Evolutionary conservation across 1,140 invertebrate genomes (phyloP).

Genomic region (Sarcophaga peregrina): DNA sequence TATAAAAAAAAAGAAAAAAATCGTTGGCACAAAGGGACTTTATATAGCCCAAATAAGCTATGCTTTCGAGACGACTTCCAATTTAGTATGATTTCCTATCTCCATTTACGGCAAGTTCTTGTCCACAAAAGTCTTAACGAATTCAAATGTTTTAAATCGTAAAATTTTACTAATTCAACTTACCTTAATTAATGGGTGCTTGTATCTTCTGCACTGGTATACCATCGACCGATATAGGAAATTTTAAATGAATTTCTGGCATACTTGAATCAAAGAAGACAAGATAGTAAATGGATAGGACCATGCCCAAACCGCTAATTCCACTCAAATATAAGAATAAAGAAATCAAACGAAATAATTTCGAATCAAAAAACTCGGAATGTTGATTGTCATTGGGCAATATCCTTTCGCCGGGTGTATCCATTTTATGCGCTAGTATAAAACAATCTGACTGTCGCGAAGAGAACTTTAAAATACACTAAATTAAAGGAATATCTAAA

Average conservation of each 20-base stretch:
- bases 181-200: constrained; percentile 50
- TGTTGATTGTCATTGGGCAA: background rate
- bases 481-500: too few relatives aligned
- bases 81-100: too few relatives aligned
- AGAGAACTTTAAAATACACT: too few relatives aligned
- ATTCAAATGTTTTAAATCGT: too few relatives aligned
- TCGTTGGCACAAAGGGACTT: too few relatives aligned
- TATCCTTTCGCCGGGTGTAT: background rate
- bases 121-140: too few relatives aligned
- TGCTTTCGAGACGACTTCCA: too few relatives aligned
- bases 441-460: too few relatives aligned
- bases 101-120: too few relatives aligned
- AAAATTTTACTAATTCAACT: background rate
- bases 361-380: constrained; percentile 55
- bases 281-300: constrained; percentile 57
- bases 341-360: constrained; percentile 59
- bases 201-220: constrained; percentile 62
- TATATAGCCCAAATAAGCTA: too few relatives aligned
- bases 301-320: constrained; percentile 62
- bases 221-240: constrained; percentile 61
- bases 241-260: constrained; percentile 63
- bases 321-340: constrained; percentile 58
- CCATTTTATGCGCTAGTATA: background rate
- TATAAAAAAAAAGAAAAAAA: too few relatives aligned
- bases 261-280: constrained; percentile 62